Evolutionary conservation across 2,113 vertebrate genomes (phyloP).

Genomic region (Podilymbus podiceps): DNA sequence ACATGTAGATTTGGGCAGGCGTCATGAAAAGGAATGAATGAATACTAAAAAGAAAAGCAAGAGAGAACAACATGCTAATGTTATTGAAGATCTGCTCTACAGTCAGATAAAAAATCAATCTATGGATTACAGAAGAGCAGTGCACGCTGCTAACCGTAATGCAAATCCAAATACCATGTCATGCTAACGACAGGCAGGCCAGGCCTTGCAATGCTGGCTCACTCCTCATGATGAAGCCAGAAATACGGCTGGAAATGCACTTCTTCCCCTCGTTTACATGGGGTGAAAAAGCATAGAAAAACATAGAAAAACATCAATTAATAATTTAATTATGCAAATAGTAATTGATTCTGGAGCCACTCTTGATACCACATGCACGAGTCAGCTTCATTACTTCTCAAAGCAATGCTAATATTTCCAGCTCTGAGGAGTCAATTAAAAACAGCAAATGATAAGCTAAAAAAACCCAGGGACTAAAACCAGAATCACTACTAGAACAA

Average conservation of each 20-base stretch:
- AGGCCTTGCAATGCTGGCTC: neutral
- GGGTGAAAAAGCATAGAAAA: neutral
- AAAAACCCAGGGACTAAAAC: neutral
- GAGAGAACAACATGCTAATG: neutral
- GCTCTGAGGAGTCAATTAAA: neutral
- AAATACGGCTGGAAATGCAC: neutral
- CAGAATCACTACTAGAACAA: neutral
- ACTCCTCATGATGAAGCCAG: neutral
- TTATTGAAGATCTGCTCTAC: neutral
- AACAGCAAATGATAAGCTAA: neutral
- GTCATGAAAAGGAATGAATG: neutral
- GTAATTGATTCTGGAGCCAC: neutral
- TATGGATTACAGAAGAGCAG: neutral
- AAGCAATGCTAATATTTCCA: neutral
- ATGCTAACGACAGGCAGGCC: fast-evolving
- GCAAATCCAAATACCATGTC: neutral
- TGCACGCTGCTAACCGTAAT: fast-evolving
- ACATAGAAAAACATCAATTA: neutral
- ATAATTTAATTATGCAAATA: neutral
- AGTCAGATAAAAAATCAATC: neutral
- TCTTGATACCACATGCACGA: neutral
- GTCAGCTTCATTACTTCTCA: neutral
- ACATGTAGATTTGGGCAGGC: neutral
- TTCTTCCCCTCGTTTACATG: neutral
- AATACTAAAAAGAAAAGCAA: neutral